Conservation (phyloP, 2,888 invertebrate genomes). For the Athripsodes cinereus region DNA sequence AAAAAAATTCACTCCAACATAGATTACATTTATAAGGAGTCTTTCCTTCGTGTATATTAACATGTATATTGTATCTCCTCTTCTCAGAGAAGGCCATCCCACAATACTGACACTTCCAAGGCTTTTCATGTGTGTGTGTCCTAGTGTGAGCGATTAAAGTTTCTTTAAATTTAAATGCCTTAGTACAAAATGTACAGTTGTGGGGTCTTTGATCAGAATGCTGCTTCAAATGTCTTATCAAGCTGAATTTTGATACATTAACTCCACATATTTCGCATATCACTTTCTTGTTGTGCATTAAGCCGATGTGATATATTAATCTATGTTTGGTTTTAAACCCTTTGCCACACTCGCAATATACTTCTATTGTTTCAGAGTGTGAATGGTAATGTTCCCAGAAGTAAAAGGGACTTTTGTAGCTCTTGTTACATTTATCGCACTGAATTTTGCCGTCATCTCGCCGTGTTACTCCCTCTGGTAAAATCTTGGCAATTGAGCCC, state of each 20-base stretch:
- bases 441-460: neutral
- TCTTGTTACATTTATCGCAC: neutral
- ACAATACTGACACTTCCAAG: neutral
- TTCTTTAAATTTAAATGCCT: neutral
- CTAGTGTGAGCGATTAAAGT: neutral
- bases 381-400: neutral
- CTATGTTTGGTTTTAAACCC: neutral
- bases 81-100: neutral
- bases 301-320: neutral
- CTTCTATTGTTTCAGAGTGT: neutral
- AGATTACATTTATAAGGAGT: neutral
- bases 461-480: too few relatives aligned
- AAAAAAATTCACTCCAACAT: neutral
- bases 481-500: neutral
- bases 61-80: neutral
- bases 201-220: neutral
- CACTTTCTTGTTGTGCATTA: neutral
- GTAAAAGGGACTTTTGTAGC: neutral
- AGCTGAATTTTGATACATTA: neutral
- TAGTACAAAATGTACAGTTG: neutral
- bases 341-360: neutral
- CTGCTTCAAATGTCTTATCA: neutral
- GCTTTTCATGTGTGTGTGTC: neutral
- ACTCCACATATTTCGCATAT: neutral
- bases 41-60: neutral